phyloP scores from a whole-genome alignment of 2,113 vertebrate species.

The Myotis yumanensis region DNA sequence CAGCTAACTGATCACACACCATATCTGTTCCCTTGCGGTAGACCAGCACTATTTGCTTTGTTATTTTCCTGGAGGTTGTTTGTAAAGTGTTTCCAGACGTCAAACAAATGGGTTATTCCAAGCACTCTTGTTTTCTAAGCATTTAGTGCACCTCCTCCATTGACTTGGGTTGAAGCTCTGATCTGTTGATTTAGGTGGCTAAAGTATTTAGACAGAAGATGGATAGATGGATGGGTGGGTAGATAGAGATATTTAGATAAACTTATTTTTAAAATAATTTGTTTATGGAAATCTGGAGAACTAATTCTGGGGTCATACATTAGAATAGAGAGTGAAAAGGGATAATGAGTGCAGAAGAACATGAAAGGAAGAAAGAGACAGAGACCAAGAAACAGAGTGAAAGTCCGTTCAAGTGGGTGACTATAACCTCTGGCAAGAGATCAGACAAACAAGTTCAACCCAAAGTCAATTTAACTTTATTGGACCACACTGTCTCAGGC shows the following conservation, averaged over 20 bases:
- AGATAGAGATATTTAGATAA: constrained; percentile 3
- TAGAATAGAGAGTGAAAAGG: background rate
- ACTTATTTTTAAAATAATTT: constrained; percentile 39
- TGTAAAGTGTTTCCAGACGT: constrained; percentile 88
- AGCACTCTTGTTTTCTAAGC: constrained; percentile 70
- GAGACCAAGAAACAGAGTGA: constrained; percentile 76
- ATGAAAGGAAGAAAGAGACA: constrained; percentile 69
- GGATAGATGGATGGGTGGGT: background rate
- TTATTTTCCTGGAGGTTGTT: constrained; percentile 87
- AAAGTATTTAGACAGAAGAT: constrained; percentile 48
- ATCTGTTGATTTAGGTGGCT: constrained; percentile 61
- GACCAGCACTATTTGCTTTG: constrained; percentile 84
- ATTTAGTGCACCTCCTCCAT: background rate
- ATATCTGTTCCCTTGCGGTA: constrained; percentile 90
- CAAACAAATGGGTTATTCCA: constrained; percentile 77
- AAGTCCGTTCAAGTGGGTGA: constrained; percentile 84
- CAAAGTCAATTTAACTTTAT: constrained; percentile 87
- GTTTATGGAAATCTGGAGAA: constrained; percentile 48
- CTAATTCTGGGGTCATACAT: constrained; percentile 2
- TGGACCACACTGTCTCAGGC: constrained; percentile 88
- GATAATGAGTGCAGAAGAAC: constrained; percentile 51
- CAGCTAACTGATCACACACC: constrained; percentile 91
- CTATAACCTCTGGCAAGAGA: constrained; percentile 85
- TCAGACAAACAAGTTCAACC: constrained; percentile 86
- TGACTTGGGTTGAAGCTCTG: background rate